A percentile compares a stretch with the other conserved stretches of the same genome.
Conservation (phyloP, 1,140 invertebrate species). For the Lepidurus arcticus region DNA sequence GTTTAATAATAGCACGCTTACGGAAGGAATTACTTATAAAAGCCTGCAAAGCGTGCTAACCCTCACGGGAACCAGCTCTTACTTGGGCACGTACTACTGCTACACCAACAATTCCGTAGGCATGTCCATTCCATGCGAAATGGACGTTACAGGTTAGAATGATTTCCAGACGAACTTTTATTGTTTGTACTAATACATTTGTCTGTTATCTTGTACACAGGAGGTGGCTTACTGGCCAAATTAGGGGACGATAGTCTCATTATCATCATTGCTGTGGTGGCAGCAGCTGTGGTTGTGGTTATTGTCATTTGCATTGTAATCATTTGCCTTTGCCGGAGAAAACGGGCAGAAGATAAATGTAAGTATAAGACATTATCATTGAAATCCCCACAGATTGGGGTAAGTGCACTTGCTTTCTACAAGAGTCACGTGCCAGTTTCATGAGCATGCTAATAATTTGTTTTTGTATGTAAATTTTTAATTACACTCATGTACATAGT, state of each 20-base stretch:
- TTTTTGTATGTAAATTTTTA: not conserved
- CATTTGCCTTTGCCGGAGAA: slow-evolving; percentile 69
- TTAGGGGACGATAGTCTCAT: slow-evolving; percentile 68
- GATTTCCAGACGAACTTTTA: not conserved
- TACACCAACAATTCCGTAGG: slow-evolving; percentile 77
- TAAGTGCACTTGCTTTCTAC: not conserved
- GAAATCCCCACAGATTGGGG: not conserved
- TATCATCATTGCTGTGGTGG: slow-evolving; percentile 64
- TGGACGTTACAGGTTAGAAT: slow-evolving; percentile 64
- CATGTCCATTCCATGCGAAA: slow-evolving; percentile 64
- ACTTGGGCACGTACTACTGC: slow-evolving; percentile 74
- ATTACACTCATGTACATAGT: not conserved
- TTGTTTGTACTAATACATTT: not conserved
- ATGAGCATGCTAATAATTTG: not conserved
- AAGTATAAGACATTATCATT: slow-evolving; percentile 50
- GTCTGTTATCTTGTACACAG: slow-evolving; percentile 35
- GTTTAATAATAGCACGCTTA: slow-evolving; percentile 66
- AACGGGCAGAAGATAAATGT: slow-evolving; percentile 77
- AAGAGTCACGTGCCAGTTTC: not conserved
- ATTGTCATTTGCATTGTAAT: slow-evolving; percentile 76
- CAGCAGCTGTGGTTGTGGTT: slow-evolving; percentile 67
- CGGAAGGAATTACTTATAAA: slow-evolving; percentile 53
- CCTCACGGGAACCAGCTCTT: slow-evolving; percentile 57
- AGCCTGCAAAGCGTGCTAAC: slow-evolving; percentile 58
- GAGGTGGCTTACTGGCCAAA: slow-evolving; percentile 65